phyloP scores from a whole-genome alignment of 2,797 vertebrate genomes.

The Cyclopterus lumpus region DNA sequence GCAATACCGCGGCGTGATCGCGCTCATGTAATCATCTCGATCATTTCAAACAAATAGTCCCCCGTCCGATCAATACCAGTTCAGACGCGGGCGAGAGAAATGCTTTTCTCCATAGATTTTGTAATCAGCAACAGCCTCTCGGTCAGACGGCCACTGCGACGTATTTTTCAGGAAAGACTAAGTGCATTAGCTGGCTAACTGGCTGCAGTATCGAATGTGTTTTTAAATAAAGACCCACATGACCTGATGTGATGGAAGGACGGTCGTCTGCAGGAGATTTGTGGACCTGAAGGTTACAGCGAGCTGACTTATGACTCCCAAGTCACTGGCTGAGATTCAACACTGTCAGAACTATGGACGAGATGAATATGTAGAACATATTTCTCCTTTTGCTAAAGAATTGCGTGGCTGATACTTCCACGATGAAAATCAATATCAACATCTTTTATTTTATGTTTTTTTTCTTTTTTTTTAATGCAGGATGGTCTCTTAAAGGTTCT shows the following conservation, averaged over 20 bases:
- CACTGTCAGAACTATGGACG: background rate
- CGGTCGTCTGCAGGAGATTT: constrained; percentile 11
- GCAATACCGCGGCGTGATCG: constrained; percentile 56
- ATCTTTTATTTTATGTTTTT: constrained; percentile 21
- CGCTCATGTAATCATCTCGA: constrained; percentile 64
- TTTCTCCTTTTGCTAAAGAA: background rate
- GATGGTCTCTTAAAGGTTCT: background rate
- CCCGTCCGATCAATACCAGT: constrained; percentile 66
- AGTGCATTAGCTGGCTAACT: constrained; percentile 36
- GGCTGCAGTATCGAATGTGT: constrained; percentile 35
- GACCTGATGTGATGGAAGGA: constrained; percentile 36
- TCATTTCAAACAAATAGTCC: constrained; percentile 75
- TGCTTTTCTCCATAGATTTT: constrained; percentile 76
- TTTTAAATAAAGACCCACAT: constrained; percentile 51
- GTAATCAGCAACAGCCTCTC: constrained; percentile 63
- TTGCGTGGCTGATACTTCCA: background rate
- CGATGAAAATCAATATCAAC: background rate
- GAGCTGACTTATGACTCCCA: background rate
- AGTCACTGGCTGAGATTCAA: background rate
- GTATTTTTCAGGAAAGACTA: constrained; percentile 51
- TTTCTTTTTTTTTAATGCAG: background rate
- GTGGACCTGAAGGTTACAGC: constrained; percentile 15
- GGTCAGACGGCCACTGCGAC: constrained; percentile 27
- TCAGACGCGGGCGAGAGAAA: constrained; percentile 60
- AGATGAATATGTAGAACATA: background rate